Percentiles rank a stretch among this genome's conserved stretches.
Conservation (phyloP, 2,113 vertebrate genomes). For the Dermatemys mawii region DNA sequence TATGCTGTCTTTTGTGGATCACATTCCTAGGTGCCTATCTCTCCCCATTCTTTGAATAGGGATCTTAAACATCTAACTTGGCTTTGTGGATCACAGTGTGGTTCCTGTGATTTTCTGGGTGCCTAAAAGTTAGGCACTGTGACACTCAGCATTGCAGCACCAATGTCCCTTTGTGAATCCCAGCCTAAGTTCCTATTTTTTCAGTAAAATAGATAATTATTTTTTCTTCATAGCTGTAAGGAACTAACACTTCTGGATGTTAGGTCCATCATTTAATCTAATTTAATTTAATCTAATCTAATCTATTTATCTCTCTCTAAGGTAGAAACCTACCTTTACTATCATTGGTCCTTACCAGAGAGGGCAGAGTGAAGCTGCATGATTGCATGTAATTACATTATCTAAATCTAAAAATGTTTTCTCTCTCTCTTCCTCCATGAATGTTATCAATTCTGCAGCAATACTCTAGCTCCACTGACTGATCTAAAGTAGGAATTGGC, state of each 20-base stretch:
- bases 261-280: not conserved
- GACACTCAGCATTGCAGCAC: not conserved
- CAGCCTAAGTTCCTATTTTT: not conserved
- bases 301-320: not conserved
- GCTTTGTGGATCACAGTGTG: too few relatives aligned
- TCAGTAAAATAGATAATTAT: not conserved
- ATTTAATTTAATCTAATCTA: not conserved
- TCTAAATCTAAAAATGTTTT: constrained; percentile 37
- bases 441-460: constrained; percentile 44
- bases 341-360: not conserved
- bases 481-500: constrained; percentile 70
- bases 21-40: not conserved
- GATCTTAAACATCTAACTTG: not conserved
- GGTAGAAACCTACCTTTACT: not conserved
- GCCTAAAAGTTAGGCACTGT: not conserved
- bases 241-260: not conserved
- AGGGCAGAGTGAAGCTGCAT: not conserved
- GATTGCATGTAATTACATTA: constrained; percentile 29
- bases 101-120: not conserved
- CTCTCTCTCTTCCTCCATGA: not conserved
- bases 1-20: not conserved
- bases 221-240: not conserved
- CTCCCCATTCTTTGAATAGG: not conserved
- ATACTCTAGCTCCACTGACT: constrained; percentile 71
- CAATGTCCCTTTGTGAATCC: not conserved